Base-by-base conservation (phyloP, 1,140 invertebrate genomes). In the Dendroctonus valens region DNA sequence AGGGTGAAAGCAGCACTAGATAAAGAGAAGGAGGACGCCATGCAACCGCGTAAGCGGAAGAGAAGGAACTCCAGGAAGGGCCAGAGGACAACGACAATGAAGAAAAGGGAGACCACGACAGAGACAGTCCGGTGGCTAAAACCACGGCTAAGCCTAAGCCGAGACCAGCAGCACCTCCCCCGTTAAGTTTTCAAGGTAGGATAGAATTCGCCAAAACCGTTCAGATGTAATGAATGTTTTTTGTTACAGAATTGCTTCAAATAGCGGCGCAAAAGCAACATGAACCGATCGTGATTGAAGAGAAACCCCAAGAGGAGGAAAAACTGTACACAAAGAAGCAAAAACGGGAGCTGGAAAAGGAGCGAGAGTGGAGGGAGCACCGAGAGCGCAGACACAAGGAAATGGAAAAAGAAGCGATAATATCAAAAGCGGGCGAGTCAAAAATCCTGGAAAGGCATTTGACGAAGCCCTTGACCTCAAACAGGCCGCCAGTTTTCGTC, bases 211-310 rank as follows among this genome's bases (percentile, higher is more conserved):
- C 9, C 9, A 46, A 46, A 14, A 11, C 1, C 12, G 1, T 46
- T 12, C 44, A 11, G 9, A 46, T 41, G 37, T 55, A 55, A 55
- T 41, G 11, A 11, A 55, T 41, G 38, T 59, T 55, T 67, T 26
- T 50, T 51, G 62, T 75, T 69, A 78, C 83, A 69, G 83, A 89
- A 50, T 44, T 94, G 14, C 73, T 94, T 0, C 90, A 91, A 77
- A 77, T 95, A 11, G 92, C 92, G 6, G 88, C 90, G 69, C 84
- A 92, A 75, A 94, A 94, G 75, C 91, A 93, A 70, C 83, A 85
- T 77, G 90, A 93, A 77, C 91, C 91, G 0, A 79, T 93, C 41
- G 75, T 86, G 9, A 76, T 82, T 42, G 85, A 87, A 72, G 81
- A 87, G 69, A 87, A 86, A 75, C 75, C 77, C 15, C 74, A 78